Conservation (phyloP, 2,888 invertebrate species). For the Sylvicola cinctus region DNA sequence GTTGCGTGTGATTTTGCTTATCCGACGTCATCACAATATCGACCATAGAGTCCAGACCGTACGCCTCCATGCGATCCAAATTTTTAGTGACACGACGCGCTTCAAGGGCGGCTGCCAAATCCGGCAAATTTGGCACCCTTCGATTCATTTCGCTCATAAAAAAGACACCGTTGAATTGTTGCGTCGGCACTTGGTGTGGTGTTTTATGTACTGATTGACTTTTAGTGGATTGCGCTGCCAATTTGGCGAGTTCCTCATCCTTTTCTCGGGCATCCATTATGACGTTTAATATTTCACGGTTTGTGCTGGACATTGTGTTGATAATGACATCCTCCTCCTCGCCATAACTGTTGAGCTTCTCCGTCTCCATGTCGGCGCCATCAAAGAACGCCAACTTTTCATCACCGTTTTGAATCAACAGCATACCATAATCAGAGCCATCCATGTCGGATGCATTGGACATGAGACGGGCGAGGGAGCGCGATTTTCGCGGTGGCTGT, state of each 20-base stretch:
- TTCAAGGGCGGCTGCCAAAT: conserved; percentile 31
- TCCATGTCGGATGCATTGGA: conserved; percentile 34
- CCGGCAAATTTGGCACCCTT: too few relatives aligned
- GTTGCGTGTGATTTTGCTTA: conserved; percentile 24
- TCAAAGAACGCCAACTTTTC: conserved; percentile 29
- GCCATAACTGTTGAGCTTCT: conserved; percentile 10
- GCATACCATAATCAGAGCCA: conserved; percentile 22
- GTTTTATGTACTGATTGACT: conserved; percentile 18
- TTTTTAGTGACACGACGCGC: conserved; percentile 50
- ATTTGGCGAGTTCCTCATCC: conserved; percentile 14
- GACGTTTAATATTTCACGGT: conserved; percentile 35
- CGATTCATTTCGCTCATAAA: conserved; percentile 31
- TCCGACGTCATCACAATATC: conserved; percentile 45
- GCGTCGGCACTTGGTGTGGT: conserved; percentile 14
- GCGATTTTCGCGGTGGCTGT: conserved; percentile 57
- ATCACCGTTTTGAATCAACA: conserved; percentile 31
- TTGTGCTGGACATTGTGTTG: conserved; percentile 19
- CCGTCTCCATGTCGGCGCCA: conserved; percentile 34
- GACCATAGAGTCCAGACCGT: conserved; percentile 46
- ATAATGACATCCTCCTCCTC: conserved; percentile 12
- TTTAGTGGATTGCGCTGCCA: conserved; percentile 5
- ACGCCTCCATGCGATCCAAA: conserved; percentile 51
- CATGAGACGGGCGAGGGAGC: conserved; percentile 48
- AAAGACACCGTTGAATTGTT: conserved; percentile 36
- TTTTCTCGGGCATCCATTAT: conserved; percentile 31